These are phyloP conservation scores for Cancer borealis DNA, from an alignment of 2,888 invertebrate genomes.

Conservation along the genomic window DNA sequence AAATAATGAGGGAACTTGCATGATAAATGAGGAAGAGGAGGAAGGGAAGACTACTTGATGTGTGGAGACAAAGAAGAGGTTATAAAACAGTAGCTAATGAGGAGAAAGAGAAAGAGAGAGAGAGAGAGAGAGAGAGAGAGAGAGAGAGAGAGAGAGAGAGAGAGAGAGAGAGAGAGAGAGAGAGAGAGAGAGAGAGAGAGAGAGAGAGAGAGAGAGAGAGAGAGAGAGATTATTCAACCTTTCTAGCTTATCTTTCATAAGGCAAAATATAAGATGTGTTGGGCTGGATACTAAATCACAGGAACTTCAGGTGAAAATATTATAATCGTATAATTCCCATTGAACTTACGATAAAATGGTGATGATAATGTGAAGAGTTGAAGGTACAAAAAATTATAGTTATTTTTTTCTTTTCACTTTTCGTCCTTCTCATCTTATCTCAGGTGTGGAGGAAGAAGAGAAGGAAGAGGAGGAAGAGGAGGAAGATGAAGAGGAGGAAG, in stretches of 20 bases:
- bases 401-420: not conserved
- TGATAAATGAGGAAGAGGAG: not conserved
- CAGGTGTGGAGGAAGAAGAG: too few relatives aligned
- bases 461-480: too few relatives aligned
- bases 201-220: not conserved
- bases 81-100: not conserved
- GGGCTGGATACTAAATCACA: constrained; percentile 1
- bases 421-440: not conserved
- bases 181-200: constrained; percentile 20
- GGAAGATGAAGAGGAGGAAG: not conserved
- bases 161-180: not conserved
- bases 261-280: not conserved
- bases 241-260: too few relatives aligned
- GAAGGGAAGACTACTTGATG: not conserved
- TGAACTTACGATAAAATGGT: not conserved
- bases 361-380: not conserved
- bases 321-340: not conserved
- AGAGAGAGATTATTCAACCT: too few relatives aligned
- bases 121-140: constrained; percentile 20
- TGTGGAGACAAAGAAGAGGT: not conserved
- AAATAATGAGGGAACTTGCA: not conserved
- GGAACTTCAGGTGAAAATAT: not conserved
- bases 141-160: constrained; percentile 20
- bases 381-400: not conserved
- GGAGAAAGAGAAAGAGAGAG: constrained; percentile 17